A percentile compares a stretch with the other conserved stretches of the same genome.
Evolutionary conservation across 2,113 vertebrate species (phyloP).

Genomic region (Helogale parvula): DNA sequence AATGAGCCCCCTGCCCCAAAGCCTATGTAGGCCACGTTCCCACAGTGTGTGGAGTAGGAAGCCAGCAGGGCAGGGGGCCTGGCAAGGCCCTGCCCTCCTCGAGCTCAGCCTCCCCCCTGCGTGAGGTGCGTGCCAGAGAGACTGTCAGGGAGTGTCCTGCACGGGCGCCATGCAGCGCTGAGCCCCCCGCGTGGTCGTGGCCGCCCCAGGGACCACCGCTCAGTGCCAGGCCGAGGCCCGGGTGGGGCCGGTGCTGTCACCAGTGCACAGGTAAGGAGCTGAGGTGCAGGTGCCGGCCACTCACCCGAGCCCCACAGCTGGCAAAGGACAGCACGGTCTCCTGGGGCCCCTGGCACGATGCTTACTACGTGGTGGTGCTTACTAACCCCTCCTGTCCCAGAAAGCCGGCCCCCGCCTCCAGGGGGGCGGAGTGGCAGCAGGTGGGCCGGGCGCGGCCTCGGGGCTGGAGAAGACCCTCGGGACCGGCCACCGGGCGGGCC

Average conservation of each 20-base stretch:
- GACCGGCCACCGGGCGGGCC: rapidly evolving
- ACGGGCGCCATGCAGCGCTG: rapidly evolving
- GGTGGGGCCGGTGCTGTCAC: neutral
- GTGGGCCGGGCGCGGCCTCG: neutral
- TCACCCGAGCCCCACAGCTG: neutral
- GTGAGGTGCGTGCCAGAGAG: neutral
- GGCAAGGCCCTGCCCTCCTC: neutral
- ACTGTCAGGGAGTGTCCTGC: rapidly evolving
- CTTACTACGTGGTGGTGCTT: no score
- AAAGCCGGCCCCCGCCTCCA: neutral
- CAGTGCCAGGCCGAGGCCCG: neutral
- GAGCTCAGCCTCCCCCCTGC: neutral
- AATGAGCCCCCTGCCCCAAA: neutral
- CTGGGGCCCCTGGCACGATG: neutral
- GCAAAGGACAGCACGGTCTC: neutral
- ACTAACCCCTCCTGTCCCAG: neutral
- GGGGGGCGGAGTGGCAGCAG: neutral
- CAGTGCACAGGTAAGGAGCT: neutral
- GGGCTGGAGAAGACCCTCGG: no score
- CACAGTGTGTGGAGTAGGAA: rapidly evolving
- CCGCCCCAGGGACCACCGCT: no score
- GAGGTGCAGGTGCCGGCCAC: neutral
- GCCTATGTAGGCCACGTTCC: neutral
- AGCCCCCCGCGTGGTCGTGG: rapidly evolving
- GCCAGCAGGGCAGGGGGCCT: rapidly evolving